phyloP scores from a whole-genome alignment of 2,888 invertebrate genomes.

The Melanchra persicariae region DNA sequence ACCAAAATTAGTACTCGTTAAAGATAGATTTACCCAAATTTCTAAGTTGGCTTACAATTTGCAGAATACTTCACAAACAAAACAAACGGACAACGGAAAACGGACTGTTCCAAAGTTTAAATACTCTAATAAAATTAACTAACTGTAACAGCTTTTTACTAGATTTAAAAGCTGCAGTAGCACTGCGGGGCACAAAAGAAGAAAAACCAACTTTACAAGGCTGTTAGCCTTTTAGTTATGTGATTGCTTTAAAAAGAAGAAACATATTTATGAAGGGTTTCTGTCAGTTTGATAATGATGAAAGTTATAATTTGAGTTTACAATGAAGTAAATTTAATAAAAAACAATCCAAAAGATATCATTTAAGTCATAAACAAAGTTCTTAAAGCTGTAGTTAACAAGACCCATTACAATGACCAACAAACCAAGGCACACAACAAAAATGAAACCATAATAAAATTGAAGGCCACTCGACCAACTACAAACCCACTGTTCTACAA shows the following conservation, averaged over 20 bases:
- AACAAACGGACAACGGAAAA: not conserved
- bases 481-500: slow-evolving; percentile 46
- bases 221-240: not conserved
- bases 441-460: slow-evolving; percentile 4
- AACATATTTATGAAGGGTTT: too few relatives aligned
- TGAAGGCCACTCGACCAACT: slow-evolving; percentile 25
- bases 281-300: too few relatives aligned
- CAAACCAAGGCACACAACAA: not conserved
- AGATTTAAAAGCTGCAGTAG: slow-evolving; percentile 28
- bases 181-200: not conserved
- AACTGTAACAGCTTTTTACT: slow-evolving; percentile 16
- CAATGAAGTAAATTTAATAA: not conserved
- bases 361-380: not conserved
- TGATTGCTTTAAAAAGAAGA: not conserved
- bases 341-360: not conserved
- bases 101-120: not conserved
- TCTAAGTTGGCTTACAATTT: slow-evolving; percentile 8
- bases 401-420: not conserved
- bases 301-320: not conserved
- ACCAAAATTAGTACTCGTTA: not conserved
- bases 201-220: not conserved
- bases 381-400: not conserved
- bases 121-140: slow-evolving; percentile 21
- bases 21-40: not conserved
- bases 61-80: slow-evolving; percentile 18